Evolutionary conservation across 1,140 invertebrate genomes (phyloP).

Genomic region (Lepidurus apus): DNA sequence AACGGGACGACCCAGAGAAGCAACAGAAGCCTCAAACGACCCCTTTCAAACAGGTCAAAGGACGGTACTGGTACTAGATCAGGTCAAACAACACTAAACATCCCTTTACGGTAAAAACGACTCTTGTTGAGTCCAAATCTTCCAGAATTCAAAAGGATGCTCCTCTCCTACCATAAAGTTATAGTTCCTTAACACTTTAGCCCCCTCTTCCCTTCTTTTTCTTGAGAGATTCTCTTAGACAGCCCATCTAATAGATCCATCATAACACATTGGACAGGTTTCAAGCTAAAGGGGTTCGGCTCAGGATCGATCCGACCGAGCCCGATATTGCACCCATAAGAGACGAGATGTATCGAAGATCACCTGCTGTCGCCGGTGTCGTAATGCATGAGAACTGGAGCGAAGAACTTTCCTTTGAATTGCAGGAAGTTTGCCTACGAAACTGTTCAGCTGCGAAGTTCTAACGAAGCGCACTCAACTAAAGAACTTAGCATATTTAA

Average conservation of each 20-base stretch:
- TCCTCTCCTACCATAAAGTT: too few relatives aligned
- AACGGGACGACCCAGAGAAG: neutral
- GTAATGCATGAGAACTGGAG: conserved; percentile 2
- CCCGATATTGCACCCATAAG: neutral
- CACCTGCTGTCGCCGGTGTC: neutral
- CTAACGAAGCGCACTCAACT: too few relatives aligned
- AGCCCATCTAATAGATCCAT: neutral
- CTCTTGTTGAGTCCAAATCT: too few relatives aligned
- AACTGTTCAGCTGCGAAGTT: neutral
- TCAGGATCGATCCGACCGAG: neutral
- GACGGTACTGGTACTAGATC: neutral
- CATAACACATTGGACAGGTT: neutral
- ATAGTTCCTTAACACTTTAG: too few relatives aligned
- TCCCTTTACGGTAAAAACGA: too few relatives aligned
- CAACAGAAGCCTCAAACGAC: neutral
- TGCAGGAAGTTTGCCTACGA: neutral
- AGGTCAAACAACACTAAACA: conserved; percentile 9
- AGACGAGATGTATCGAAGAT: neutral
- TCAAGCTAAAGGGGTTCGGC: neutral
- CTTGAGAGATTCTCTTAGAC: neutral
- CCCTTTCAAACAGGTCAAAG: neutral
- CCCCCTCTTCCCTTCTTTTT: too few relatives aligned
- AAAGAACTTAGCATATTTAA: too few relatives aligned
- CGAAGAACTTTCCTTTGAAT: neutral
- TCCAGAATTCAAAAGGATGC: too few relatives aligned